A percentile compares a stretch with the other conserved stretches of the same genome.
phyloP scores from a whole-genome alignment of 1,140 invertebrate species.

The Uloborus diversus region DNA sequence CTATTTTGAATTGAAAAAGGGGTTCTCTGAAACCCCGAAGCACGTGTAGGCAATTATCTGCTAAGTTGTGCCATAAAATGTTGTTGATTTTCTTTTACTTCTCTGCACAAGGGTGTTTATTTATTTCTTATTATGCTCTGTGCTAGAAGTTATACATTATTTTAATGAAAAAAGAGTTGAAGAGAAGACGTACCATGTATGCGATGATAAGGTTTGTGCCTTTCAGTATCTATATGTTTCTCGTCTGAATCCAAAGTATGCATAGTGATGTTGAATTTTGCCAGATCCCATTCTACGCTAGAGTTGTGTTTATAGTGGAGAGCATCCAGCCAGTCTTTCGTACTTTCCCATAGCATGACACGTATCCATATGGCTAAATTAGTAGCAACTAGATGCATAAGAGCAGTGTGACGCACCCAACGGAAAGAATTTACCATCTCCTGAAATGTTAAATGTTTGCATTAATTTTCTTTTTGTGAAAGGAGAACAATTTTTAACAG shows the following conservation, averaged over 20 bases:
- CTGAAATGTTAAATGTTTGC: constrained; percentile 40
- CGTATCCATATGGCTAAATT: constrained; percentile 72
- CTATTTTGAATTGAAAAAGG: too few relatives aligned
- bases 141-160: too few relatives aligned
- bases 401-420: constrained; percentile 67
- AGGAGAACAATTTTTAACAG: too few relatives aligned
- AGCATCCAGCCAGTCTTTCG: constrained; percentile 61
- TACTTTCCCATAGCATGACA: constrained; percentile 72
- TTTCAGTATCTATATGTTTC: background rate
- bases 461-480: too few relatives aligned
- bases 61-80: too few relatives aligned
- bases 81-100: too few relatives aligned
- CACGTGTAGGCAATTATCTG: too few relatives aligned
- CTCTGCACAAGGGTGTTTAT: too few relatives aligned
- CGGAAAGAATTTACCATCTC: constrained; percentile 57
- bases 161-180: too few relatives aligned
- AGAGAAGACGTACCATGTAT: constrained; percentile 29
- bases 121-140: too few relatives aligned
- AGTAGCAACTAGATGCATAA: constrained; percentile 73
- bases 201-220: constrained; percentile 28
- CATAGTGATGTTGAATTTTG: constrained; percentile 35
- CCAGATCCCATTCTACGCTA: constrained; percentile 18
- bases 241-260: constrained; percentile 50
- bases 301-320: constrained; percentile 57
- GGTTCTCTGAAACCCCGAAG: too few relatives aligned